Evolutionary conservation across 2,888 invertebrate genomes (phyloP), one percentile per base, ranked within the genome.

Genomic region (Trichopoda pennipes): DNA sequence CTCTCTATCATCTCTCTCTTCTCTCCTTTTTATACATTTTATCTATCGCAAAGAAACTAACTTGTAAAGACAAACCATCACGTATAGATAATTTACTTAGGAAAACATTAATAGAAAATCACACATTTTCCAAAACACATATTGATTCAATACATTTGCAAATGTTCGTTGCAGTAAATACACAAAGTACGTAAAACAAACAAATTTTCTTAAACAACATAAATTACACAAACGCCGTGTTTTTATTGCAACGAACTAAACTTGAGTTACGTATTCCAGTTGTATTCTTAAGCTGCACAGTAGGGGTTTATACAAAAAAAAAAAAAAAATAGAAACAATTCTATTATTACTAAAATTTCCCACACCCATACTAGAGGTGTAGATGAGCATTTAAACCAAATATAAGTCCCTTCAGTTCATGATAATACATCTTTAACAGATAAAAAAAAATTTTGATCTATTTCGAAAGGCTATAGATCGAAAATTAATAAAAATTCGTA

Each of bases 11-110:
- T 19, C 17, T 23, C 14, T 14, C 7, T 19, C 28, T 19, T 23
- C 14, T 14, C 7, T 19, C 28, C n/a, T 55, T 38, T 55, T 47
- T 35, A 61, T 7, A 58, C 64, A 14, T 69, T 58, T 14, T 21
- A 56, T 35, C 64, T 10, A 44, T 19, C 32, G 35, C n/a, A n/a
- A 64, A 58, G 56, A 32, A 64, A 58, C 55, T 49, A 64, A 63
- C 81, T 77, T 73, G 77, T 81, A 58, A 44, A 81, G 32, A 63
- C 17, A 56, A 74, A 81, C 53, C 73, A 81, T 73, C 81, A 81
- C 81, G 81, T 81, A 77, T 61, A 44, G 44, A 51, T 64, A 77
- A 81, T 74, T 81, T 77, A 64, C 73, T 72, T 72, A 68, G 56
- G 63, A 70, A 77, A 63, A 53, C 51, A 77, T 35, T 56, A 68